These are phyloP conservation scores for Cassiopea xamachana DNA, from an alignment of 30 jellyfish, hydroid and myxozoan genomes.

Conservation along the genomic window DNA sequence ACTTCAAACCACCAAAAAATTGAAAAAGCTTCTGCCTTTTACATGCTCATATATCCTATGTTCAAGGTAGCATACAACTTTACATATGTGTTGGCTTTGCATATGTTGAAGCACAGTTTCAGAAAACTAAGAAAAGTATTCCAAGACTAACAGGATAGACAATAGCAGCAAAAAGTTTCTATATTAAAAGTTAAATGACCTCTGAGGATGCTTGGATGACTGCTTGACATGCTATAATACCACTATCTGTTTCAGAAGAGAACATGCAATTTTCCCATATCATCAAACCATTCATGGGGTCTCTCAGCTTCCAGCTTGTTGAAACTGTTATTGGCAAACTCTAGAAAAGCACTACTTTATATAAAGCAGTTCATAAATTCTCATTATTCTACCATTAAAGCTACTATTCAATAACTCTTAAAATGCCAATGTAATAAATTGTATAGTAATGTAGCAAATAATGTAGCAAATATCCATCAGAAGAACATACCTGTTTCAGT, in stretches of 20 bases:
- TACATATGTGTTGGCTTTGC: too few species aligned
- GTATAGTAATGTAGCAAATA: neutral
- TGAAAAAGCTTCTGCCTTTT: too few species aligned
- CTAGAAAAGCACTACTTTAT: constrained; percentile 20
- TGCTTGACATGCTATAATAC: constrained; percentile 68
- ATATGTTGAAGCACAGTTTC: too few species aligned
- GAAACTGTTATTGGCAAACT: constrained; percentile 69
- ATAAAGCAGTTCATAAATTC: neutral
- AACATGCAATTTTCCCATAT: constrained; percentile 63
- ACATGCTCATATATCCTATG: too few species aligned
- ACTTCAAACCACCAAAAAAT: too few species aligned
- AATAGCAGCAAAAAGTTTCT: too few species aligned
- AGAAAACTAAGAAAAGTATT: too few species aligned
- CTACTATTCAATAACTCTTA: too few species aligned
- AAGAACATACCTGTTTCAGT: constrained; percentile 27
- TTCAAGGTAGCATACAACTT: too few species aligned
- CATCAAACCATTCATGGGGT: constrained; percentile 73
- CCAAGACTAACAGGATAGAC: too few species aligned
- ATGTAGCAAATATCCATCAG: neutral
- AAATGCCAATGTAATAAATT: too few species aligned
- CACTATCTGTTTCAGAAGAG: constrained; percentile 64
- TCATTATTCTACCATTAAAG: too few species aligned
- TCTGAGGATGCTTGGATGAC: constrained; percentile 71
- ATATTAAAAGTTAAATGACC: constrained; percentile 13
- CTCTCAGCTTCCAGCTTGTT: constrained; percentile 77